Evolutionary conservation across 2,888 invertebrate genomes (phyloP), one percentile per base, ranked within the genome.

Genomic region (Camponotus fellah): DNA sequence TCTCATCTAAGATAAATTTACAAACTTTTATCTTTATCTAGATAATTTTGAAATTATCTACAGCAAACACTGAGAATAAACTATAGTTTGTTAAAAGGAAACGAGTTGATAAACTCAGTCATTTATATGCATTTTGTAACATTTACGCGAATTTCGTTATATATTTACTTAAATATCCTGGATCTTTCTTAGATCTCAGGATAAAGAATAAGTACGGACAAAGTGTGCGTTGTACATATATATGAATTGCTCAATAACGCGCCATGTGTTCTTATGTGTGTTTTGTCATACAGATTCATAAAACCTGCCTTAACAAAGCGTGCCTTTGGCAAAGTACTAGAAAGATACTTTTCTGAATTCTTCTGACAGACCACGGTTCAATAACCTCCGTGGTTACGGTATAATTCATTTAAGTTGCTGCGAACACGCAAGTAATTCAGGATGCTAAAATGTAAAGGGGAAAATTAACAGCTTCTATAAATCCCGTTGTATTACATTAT

Each of bases 391-490:
- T n/a, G 43, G 17, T 79, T 79, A 58, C 58, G 77, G 56, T 69
- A 58, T 58, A 69, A 77, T 43, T 69, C 56, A 65, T 76, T 34
- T 21, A 43, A 75, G n/a, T 64, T 34, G 5, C 17, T 9, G 21
- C 49, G 43, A 49, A 43, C 46, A 34, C 46, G 14, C 40, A n/a
- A 21, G 49, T 65, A 76, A 76, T 65, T 65, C 37, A 76, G 34
- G 21, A 75, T 65, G 76, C 34, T 76, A 60, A 43, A 62, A 74
- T 43, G 4, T 34, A n/a, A 37, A 12, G 17, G 14, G n/a, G 49
- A 75, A 26, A 26, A 76, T 76, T 76, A 76, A 65, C 34, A 21
- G 37, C 34, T 56, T 76, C 49, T 34, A 34, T 76, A 65, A 76
- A 76, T 26, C 34, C 65, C 65, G 76, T 76, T 65, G 49, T n/a